A percentile compares a stretch with the other conserved stretches of the same genome.
phyloP scores from a whole-genome alignment of 2,888 invertebrate species.

The Ctenicera cuprea region DNA sequence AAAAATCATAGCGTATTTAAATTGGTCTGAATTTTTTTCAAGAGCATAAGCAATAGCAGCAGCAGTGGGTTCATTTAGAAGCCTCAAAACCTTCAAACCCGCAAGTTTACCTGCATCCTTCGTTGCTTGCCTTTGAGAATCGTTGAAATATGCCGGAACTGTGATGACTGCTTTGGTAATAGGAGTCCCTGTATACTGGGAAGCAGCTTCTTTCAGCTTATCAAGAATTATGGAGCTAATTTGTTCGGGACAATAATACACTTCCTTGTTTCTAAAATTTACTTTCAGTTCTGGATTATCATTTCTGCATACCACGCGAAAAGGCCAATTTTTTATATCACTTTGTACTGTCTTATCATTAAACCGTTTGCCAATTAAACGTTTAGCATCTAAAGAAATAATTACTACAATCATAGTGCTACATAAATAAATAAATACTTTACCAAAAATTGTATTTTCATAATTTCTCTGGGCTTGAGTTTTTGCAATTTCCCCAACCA shows the following conservation, averaged over 20 bases:
- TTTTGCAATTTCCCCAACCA: slow-evolving; percentile 90
- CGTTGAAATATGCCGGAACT: slow-evolving; percentile 94
- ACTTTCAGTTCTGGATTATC: slow-evolving; percentile 90
- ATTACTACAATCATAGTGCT: not conserved
- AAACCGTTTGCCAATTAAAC: slow-evolving; percentile 94
- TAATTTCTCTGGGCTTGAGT: slow-evolving; percentile 93
- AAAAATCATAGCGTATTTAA: slow-evolving; percentile 88
- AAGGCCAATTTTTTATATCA: slow-evolving; percentile 97
- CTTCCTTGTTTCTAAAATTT: slow-evolving; percentile 90
- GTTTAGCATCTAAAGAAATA: slow-evolving; percentile 87
- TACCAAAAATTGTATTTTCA: slow-evolving; percentile 89
- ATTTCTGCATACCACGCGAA: slow-evolving; percentile 87
- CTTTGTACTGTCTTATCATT: slow-evolving; percentile 92
- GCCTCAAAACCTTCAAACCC: slow-evolving; percentile 92
- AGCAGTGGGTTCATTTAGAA: slow-evolving; percentile 94
- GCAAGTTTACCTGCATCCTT: slow-evolving; percentile 95
- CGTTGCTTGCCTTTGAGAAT: slow-evolving; percentile 93
- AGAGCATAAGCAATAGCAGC: slow-evolving; percentile 95
- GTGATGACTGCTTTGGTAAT: slow-evolving; percentile 93
- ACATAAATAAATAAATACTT: slow-evolving; percentile 65
- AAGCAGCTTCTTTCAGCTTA: slow-evolving; percentile 94
- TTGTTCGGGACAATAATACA: slow-evolving; percentile 93
- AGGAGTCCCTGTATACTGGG: slow-evolving; percentile 78
- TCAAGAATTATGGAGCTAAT: slow-evolving; percentile 93
- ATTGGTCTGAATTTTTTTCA: slow-evolving; percentile 87